Conservation (phyloP, 2,888 invertebrate genomes). For the Andrena bucephala region DNA sequence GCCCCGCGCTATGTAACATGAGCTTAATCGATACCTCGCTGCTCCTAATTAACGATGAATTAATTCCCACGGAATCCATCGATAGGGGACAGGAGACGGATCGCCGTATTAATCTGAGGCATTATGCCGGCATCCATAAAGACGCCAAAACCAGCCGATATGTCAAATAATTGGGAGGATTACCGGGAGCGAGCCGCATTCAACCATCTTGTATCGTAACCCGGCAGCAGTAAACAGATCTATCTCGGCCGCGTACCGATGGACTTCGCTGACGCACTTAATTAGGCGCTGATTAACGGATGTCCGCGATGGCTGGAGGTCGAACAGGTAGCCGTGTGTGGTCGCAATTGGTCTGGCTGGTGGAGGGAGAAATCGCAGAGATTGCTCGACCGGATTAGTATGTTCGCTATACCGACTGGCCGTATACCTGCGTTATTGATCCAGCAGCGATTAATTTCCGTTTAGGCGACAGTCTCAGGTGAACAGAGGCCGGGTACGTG, state of each 20-base stretch:
- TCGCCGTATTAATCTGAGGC: neutral
- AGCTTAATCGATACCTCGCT: too few species aligned
- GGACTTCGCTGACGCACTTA: constrained; percentile 77
- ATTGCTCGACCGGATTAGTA: constrained; percentile 77
- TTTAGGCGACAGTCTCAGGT: constrained; percentile 70
- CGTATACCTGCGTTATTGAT: constrained; percentile 72
- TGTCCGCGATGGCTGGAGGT: constrained; percentile 65
- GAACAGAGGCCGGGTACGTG: constrained; percentile 47
- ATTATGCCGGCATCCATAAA: neutral
- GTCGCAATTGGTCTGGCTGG: constrained; percentile 70
- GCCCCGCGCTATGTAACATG: too few species aligned
- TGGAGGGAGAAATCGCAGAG: constrained; percentile 63
- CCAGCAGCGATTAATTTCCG: constrained; percentile 75
- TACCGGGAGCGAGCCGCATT: neutral
- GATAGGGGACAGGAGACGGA: neutral
- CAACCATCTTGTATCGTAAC: constrained; percentile 17
- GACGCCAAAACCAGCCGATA: neutral
- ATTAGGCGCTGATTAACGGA: constrained; percentile 78
- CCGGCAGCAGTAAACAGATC: constrained; percentile 38
- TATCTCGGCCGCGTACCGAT: constrained; percentile 55
- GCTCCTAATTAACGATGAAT: neutral
- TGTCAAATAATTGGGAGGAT: constrained; percentile 29
- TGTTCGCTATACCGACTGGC: constrained; percentile 66
- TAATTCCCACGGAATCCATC: neutral
- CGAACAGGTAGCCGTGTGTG: constrained; percentile 63